A percentile compares a stretch with the other conserved stretches of the same genome.
Conservation (phyloP, 2,797 vertebrate genomes). For the Lacerta bilineata region DNA sequence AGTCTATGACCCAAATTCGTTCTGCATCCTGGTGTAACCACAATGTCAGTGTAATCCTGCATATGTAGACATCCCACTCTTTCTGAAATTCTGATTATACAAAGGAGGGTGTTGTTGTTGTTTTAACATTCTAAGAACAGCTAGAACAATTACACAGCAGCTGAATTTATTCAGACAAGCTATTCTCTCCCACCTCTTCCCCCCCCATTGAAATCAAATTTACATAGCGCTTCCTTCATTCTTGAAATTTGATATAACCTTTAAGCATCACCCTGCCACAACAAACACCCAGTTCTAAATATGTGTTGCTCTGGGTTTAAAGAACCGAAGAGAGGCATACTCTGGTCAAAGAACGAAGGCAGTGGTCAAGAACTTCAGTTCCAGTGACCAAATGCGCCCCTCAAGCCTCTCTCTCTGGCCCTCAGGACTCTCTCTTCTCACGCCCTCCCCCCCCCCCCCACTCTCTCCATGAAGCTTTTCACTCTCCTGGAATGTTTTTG, state of each 20-base stretch:
- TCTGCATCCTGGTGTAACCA: not conserved
- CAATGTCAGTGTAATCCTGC: not conserved
- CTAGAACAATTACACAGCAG: not conserved
- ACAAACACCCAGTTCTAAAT: too few species aligned
- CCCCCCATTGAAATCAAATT: constrained; percentile 58
- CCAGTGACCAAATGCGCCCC: too few species aligned
- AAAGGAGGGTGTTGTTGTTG: not conserved
- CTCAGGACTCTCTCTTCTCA: too few species aligned
- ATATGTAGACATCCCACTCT: not conserved
- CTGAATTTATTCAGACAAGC: not conserved
- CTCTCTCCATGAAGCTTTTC: too few species aligned
- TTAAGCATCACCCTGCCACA: too few species aligned
- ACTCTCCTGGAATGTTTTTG: too few species aligned
- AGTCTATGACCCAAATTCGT: constrained; percentile 27
- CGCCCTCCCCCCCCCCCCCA: too few species aligned
- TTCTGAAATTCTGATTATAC: not conserved
- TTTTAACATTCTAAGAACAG: not conserved
- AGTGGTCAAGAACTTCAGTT: too few species aligned
- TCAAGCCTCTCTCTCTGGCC: too few species aligned
- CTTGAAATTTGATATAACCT: constrained; percentile 29
- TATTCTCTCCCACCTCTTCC: not conserved
- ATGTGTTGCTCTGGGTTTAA: too few species aligned
- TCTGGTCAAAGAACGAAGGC: too few species aligned
- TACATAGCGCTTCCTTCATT: constrained; percentile 60
- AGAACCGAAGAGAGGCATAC: too few species aligned